Conservation (phyloP, 2,113 vertebrate genomes). For the Nyctereutes procyonoides region DNA sequence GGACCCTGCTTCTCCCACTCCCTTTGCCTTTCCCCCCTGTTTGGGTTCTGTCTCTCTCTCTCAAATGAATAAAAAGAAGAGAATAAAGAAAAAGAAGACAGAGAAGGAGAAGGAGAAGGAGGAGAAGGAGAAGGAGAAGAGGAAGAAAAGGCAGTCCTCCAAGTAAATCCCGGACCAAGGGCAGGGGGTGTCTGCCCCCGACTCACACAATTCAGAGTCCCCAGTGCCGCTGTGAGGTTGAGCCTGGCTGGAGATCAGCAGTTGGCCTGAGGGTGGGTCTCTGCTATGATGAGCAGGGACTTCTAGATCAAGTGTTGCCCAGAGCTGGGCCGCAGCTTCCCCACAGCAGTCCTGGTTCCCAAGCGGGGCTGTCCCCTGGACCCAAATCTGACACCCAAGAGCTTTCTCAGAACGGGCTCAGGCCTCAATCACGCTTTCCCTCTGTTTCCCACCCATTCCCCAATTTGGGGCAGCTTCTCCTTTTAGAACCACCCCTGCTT, state of each 20-base stretch:
- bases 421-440: neutral
- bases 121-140: no score
- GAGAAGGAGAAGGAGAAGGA: no score
- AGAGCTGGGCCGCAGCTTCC: no score
- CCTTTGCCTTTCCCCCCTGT: no score
- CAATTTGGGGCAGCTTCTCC: neutral
- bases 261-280: neutral
- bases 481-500: neutral
- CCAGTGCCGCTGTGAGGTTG: rapidly evolving
- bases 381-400: neutral
- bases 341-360: neutral
- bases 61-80: no score
- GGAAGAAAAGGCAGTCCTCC: neutral
- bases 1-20: no score
- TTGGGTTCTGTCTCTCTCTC: no score
- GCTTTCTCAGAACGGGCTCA: neutral
- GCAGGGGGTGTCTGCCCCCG: neutral
- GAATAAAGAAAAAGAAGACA: no score
- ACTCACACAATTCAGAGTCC: neutral
- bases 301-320: neutral
- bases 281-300: neutral
- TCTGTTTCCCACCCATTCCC: neutral
- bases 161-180: neutral
- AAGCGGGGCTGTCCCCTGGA: neutral
- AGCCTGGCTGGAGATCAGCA: rapidly evolving